A percentile compares a stretch with the other conserved stretches of the same genome.
Conservation (phyloP, 2,888 invertebrate genomes). For the Zaprionus bogoriensis region DNA sequence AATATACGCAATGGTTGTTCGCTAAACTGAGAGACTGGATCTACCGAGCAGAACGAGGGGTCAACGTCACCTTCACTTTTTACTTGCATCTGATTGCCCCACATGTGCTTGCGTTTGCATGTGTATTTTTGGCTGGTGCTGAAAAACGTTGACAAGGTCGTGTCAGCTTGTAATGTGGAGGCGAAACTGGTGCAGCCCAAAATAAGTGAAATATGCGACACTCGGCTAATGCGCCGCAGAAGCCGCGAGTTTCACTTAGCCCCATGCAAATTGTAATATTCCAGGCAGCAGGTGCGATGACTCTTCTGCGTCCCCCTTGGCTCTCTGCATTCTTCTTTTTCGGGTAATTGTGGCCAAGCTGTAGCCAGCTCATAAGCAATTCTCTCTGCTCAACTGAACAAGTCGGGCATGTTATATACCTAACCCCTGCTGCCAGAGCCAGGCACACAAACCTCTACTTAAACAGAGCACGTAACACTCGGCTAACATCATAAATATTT, state of each 20-base stretch:
- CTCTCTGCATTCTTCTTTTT: background rate
- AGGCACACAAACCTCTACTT: no score
- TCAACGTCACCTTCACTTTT: no score
- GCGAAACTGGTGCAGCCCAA: conserved; percentile 25
- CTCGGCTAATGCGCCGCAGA: conserved; percentile 18
- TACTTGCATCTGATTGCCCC: background rate
- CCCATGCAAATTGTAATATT: conserved; percentile 36
- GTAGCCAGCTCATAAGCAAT: conserved; percentile 39
- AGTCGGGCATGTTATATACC: background rate
- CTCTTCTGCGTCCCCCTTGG: background rate
- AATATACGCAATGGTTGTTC: no score
- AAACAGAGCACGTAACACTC: no score
- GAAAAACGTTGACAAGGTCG: conserved; percentile 35
- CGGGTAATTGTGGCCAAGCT: background rate
- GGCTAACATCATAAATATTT: background rate
- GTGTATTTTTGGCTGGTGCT: conserved; percentile 27
- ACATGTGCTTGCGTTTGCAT: conserved; percentile 37
- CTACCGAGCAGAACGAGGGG: no score
- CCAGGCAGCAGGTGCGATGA: conserved; percentile 16
- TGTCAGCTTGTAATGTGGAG: no score
- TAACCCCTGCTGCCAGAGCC: no score
- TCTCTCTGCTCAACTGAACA: conserved; percentile 38
- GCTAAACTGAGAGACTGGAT: no score
- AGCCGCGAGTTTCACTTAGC: conserved; percentile 54
- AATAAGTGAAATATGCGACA: conserved; percentile 27